Conservation (phyloP, 2,113 vertebrate genomes). For the Marcusenius ussheri region DNA sequence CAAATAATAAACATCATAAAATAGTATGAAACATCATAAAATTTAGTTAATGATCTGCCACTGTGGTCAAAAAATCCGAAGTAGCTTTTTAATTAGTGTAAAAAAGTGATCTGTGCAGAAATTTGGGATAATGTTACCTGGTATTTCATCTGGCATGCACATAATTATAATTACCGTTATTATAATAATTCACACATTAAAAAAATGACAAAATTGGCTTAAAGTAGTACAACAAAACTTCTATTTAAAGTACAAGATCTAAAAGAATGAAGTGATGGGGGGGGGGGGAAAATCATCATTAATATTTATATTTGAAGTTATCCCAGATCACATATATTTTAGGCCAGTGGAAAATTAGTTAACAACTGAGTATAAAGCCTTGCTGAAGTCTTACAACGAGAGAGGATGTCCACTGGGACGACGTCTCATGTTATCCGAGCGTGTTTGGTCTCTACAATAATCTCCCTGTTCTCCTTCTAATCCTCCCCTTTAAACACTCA, state of each 20-base stretch:
- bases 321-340: neutral
- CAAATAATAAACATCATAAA: neutral
- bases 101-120: neutral
- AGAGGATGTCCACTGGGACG: neutral
- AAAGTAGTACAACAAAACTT: neutral
- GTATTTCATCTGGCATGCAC: neutral
- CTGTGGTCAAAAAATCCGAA: neutral
- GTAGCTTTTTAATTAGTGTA: neutral
- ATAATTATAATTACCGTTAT: neutral
- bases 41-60: neutral
- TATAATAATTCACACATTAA: neutral
- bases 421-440: neutral
- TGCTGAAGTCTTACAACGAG: neutral
- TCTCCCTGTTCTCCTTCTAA: neutral
- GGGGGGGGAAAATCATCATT: neutral
- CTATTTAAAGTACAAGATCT: neutral
- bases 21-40: neutral
- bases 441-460: conserved; percentile 1
- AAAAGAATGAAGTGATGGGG: neutral
- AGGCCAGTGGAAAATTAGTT: neutral
- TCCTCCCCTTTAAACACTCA: neutral
- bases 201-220: neutral
- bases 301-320: neutral
- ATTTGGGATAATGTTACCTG: neutral
- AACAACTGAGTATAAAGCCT: neutral